phyloP scores from a whole-genome alignment of 2,113 vertebrate genomes.

The Pithys albifrons region DNA sequence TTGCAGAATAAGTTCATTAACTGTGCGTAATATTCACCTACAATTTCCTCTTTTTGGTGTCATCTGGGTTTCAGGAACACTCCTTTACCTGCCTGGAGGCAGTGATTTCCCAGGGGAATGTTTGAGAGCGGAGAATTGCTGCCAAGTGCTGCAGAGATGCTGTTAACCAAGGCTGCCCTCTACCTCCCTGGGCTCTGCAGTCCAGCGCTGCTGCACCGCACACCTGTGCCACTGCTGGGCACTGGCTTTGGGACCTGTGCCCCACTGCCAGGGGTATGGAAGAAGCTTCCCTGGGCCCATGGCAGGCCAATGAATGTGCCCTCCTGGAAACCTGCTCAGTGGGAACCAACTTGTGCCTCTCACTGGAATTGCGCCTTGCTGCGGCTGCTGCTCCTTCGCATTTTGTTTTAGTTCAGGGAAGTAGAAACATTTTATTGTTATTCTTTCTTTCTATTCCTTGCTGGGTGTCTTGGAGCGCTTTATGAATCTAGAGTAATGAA shows the following conservation, averaged over 20 bases:
- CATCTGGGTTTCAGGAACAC: neutral
- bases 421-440: too few relatives aligned
- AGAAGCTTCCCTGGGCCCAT: neutral
- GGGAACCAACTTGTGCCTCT: fast-evolving
- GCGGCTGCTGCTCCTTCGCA: too few relatives aligned
- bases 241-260: too few relatives aligned
- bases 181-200: neutral
- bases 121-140: neutral
- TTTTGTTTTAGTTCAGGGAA: too few relatives aligned
- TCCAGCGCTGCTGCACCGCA: neutral
- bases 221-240: fast-evolving
- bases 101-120: fast-evolving
- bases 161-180: conserved; percentile 48
- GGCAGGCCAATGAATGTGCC: neutral
- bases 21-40: neutral
- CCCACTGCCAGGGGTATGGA: neutral
- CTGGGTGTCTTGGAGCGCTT: too few relatives aligned
- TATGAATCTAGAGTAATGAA: too few relatives aligned
- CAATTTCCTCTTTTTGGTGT: neutral
- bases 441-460: too few relatives aligned
- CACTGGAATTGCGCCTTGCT: too few relatives aligned
- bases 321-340: neutral
- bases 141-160: fast-evolving
- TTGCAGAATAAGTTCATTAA: neutral
- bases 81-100: neutral